Conservation (phyloP, 2,888 invertebrate genomes). For the Pantelozetes paolii region DNA sequence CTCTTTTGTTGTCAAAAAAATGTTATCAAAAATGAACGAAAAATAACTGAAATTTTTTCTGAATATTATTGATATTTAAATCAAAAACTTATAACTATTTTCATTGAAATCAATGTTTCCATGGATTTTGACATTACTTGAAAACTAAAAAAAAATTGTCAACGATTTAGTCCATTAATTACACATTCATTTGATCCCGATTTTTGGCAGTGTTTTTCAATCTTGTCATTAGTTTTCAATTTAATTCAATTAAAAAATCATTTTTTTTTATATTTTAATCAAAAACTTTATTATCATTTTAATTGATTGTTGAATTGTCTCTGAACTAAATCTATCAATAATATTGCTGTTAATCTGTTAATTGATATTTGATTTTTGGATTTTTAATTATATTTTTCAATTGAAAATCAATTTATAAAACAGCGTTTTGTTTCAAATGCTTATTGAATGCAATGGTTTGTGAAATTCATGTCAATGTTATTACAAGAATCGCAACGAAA, state of each 20-base stretch:
- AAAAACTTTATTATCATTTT: too few relatives aligned
- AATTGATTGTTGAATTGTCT: not conserved
- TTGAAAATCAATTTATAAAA: not conserved
- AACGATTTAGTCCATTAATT: not conserved
- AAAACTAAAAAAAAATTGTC: not conserved
- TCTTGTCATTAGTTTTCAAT: too few relatives aligned
- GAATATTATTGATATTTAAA: too few relatives aligned
- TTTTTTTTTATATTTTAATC: too few relatives aligned
- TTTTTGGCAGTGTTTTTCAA: not conserved
- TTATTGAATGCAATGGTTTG: not conserved
- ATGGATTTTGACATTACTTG: too few relatives aligned
- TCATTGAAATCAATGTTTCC: too few relatives aligned
- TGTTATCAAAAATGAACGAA: too few relatives aligned
- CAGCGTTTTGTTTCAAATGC: not conserved
- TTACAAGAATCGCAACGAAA: not conserved
- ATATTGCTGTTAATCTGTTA: not conserved
- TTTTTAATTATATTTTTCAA: not conserved
- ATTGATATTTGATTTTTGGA: not conserved
- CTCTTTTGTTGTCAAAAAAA: too few relatives aligned
- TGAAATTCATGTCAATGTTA: slow-evolving; percentile 26
- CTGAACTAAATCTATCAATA: not conserved
- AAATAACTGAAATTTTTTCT: too few relatives aligned
- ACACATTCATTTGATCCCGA: not conserved
- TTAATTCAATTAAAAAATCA: too few relatives aligned
- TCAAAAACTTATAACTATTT: too few relatives aligned